Conservation (phyloP, 2,888 invertebrate genomes). For the Dryomyza anilis region DNA sequence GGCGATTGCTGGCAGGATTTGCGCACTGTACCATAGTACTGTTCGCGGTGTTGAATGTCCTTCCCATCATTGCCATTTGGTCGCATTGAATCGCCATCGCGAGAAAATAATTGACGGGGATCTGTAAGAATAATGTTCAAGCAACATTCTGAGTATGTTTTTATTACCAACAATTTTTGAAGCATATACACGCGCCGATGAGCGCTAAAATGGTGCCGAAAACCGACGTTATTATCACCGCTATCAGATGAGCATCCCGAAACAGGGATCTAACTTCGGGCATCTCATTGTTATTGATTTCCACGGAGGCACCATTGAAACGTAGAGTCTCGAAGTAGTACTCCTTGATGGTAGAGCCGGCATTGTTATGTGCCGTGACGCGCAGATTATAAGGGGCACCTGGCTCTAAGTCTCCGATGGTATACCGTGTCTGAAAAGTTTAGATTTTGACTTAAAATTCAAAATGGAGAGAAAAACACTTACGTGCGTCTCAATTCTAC, state of each 20-base stretch:
- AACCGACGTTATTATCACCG: constrained; percentile 53
- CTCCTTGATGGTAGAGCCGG: constrained; percentile 67
- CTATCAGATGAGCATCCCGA: constrained; percentile 54
- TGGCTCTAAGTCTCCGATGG: constrained; percentile 63
- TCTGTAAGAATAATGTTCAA: no score
- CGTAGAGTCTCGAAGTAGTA: constrained; percentile 67
- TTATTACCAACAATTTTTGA: constrained; percentile 63
- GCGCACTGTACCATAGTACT: constrained; percentile 64
- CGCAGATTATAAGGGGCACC: constrained; percentile 64
- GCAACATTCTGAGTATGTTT: neutral
- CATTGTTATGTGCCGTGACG: constrained; percentile 69
- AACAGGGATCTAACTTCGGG: constrained; percentile 48
- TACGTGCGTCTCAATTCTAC: constrained; percentile 62
- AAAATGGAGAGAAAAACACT: constrained; percentile 36
- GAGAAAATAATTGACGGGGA: constrained; percentile 49
- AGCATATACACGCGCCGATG: constrained; percentile 65
- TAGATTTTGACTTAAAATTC: neutral
- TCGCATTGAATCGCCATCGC: constrained; percentile 47
- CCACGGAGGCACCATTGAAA: constrained; percentile 60
- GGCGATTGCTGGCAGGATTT: constrained; percentile 62
- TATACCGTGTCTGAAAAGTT: constrained; percentile 60
- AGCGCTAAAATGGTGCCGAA: constrained; percentile 65
- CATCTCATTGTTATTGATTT: constrained; percentile 43
- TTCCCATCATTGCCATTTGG: constrained; percentile 43
- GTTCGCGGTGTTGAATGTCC: constrained; percentile 62